Evolutionary conservation across 2,113 vertebrate genomes (phyloP).

Genomic region (Acanthochromis polyacanthus): DNA sequence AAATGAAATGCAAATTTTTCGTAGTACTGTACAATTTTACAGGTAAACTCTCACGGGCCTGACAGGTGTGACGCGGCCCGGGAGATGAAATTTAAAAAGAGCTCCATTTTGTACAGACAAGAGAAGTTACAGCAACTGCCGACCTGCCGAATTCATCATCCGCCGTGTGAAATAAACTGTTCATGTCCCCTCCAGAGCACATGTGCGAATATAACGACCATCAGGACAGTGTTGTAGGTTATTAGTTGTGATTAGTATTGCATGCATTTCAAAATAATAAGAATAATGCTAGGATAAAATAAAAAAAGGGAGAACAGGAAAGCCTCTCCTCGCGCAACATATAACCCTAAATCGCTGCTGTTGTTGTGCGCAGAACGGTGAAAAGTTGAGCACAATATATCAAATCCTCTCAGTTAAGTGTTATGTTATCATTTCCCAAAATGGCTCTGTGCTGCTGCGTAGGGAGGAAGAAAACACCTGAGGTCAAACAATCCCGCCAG

Average conservation of each 20-base stretch:
- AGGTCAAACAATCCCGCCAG: constrained; percentile 41
- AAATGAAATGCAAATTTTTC: constrained; percentile 82
- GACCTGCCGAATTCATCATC: constrained; percentile 52
- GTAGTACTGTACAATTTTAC: constrained; percentile 96
- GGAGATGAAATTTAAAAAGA: constrained; percentile 61
- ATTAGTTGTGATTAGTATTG: constrained; percentile 49
- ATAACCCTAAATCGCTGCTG: constrained; percentile 23
- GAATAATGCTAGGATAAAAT: constrained; percentile 46
- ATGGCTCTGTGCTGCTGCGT: constrained; percentile 13
- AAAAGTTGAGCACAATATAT: constrained; percentile 26
- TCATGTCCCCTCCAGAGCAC: constrained; percentile 58
- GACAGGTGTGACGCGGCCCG: constrained; percentile 77
- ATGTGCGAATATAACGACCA: constrained; percentile 41
- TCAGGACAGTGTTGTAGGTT: constrained; percentile 47
- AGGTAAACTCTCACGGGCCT: constrained; percentile 88
- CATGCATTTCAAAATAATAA: constrained; percentile 61
- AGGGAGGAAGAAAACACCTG: constrained; percentile 49
- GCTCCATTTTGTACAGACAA: constrained; percentile 69
- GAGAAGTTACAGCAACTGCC: constrained; percentile 43
- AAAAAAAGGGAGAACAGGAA: constrained; percentile 46
- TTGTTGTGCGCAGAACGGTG: not conserved
- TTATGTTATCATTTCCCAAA: constrained; percentile 7
- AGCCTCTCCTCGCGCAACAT: not conserved
- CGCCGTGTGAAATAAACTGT: constrained; percentile 34
- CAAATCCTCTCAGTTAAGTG: constrained; percentile 22